Conservation (phyloP, 2,888 invertebrate species). For the Chorisops tibialis region DNA sequence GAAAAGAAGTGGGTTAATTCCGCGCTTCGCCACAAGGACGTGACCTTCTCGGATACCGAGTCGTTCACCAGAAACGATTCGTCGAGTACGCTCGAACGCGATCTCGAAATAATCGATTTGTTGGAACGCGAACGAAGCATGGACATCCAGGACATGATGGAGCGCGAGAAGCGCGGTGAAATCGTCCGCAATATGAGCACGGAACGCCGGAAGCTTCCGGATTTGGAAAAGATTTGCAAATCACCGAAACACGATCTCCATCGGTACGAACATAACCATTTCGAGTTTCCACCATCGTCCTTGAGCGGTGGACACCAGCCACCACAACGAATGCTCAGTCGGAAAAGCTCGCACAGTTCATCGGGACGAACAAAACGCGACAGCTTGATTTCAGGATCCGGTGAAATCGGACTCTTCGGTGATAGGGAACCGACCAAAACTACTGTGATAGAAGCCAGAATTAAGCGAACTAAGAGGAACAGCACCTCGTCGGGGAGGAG, state of each 20-base stretch:
- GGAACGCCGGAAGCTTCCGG: conserved; percentile 46
- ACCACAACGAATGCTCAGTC: conserved; percentile 39
- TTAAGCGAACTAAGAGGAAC: conserved; percentile 9
- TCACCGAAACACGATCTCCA: conserved; percentile 47
- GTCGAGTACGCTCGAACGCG: conserved; percentile 49
- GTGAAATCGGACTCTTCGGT: conserved; percentile 48
- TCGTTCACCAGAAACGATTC: conserved; percentile 44
- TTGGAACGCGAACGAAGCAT: conserved; percentile 51
- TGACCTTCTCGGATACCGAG: conserved; percentile 47
- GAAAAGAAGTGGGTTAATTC: conserved; percentile 38
- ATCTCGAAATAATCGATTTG: conserved; percentile 51
- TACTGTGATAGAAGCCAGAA: conserved; percentile 46
- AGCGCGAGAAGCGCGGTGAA: conserved; percentile 45
- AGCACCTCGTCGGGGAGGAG: conserved; percentile 40
- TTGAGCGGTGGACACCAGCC: conserved; percentile 25
- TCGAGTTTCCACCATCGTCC: conserved; percentile 23
- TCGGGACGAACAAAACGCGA: conserved; percentile 42
- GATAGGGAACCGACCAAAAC: conserved; percentile 43
- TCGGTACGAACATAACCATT: conserved; percentile 35
- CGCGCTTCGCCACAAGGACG: conserved; percentile 42
- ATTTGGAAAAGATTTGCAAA: conserved; percentile 47
- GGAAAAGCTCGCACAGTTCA: conserved; percentile 44
- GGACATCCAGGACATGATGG: conserved; percentile 50
- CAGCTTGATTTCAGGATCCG: conserved; percentile 46
- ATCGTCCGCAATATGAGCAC: conserved; percentile 36